Conservation (phyloP, 2,888 invertebrate species). For the Caenorhabditis becei region DNA sequence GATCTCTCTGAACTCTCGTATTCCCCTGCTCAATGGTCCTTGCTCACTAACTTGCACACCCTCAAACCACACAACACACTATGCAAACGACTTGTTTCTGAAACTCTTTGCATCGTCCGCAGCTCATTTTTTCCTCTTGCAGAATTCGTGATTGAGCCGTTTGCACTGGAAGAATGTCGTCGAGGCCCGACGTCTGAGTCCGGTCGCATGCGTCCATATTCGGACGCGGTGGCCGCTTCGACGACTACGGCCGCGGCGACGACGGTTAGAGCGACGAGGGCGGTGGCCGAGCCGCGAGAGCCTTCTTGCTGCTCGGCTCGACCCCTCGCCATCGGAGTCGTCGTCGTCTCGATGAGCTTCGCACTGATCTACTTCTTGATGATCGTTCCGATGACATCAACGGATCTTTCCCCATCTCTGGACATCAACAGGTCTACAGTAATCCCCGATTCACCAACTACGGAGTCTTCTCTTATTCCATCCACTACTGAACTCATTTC, state of each 20-base stretch:
- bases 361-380: constrained; percentile 64
- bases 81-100: constrained; percentile 5
- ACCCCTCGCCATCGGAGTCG: constrained; percentile 56
- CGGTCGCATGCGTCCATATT: constrained; percentile 51
- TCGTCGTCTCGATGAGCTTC: constrained; percentile 58
- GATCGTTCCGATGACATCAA: constrained; percentile 47
- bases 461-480: neutral
- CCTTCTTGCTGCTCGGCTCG: constrained; percentile 52
- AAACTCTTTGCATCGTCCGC: constrained; percentile 3
- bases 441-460: neutral
- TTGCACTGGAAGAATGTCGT: constrained; percentile 55
- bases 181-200: constrained; percentile 38
- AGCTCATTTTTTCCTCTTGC: constrained; percentile 13
- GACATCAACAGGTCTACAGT: constrained; percentile 18
- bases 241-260: constrained; percentile 24
- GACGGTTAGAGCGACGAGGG: constrained; percentile 26
- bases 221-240: constrained; percentile 44
- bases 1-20: neutral
- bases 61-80: constrained; percentile 13
- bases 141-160: constrained; percentile 55
- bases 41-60: constrained; percentile 11
- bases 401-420: constrained; percentile 1
- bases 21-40: neutral
- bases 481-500: neutral
- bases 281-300: constrained; percentile 31